Conservation (phyloP, 2,797 vertebrate species). For the Manis javanica region DNA sequence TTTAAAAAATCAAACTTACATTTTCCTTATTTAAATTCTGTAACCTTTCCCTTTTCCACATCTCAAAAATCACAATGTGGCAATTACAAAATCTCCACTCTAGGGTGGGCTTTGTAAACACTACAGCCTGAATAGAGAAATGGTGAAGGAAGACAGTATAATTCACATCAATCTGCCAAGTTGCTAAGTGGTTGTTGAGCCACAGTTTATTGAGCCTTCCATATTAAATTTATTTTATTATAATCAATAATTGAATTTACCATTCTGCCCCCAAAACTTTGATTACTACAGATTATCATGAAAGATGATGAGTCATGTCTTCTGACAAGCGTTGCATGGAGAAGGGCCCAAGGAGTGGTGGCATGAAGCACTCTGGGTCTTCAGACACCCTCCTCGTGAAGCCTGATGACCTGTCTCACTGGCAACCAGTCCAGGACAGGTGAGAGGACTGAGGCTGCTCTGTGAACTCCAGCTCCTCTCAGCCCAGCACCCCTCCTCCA, state of each 20-base stretch:
- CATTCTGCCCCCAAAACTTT: conserved; percentile 14
- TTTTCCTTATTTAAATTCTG: background rate
- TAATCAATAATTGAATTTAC: background rate
- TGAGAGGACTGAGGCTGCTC: background rate
- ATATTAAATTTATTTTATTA: background rate
- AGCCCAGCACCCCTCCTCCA: background rate
- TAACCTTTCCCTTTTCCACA: background rate
- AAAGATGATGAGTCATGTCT: background rate
- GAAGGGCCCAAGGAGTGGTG: background rate
- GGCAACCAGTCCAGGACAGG: background rate
- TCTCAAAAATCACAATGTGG: background rate
- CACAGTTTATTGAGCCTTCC: background rate
- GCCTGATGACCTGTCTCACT: background rate
- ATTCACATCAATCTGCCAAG: background rate
- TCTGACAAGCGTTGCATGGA: conserved; percentile 64
- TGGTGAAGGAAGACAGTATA: background rate
- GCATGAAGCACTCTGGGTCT: background rate
- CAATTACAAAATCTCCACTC: background rate
- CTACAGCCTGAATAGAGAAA: background rate
- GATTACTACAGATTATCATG: background rate
- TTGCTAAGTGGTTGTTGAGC: background rate
- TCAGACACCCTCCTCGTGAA: background rate
- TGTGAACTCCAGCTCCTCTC: background rate
- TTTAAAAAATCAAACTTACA: background rate
- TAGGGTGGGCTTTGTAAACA: background rate